Evolutionary conservation across 2,797 vertebrate genomes (phyloP).

Genomic region (Clarias fuscus): DNA sequence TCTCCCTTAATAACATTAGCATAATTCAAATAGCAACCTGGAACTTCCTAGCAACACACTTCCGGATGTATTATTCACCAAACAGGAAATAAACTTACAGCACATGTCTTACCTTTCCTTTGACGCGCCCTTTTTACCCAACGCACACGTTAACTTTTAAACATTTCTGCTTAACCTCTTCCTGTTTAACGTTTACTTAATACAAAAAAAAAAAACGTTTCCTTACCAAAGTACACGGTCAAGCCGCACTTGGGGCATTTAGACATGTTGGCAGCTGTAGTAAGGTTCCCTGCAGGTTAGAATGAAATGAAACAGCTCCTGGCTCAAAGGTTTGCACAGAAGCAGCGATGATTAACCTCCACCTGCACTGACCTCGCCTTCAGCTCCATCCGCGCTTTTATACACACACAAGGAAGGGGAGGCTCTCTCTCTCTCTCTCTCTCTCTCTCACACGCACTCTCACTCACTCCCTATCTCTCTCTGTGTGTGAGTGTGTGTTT

Average conservation of each 20-base stretch:
- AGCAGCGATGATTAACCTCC: not conserved
- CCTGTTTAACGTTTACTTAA: not conserved
- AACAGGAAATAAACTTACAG: constrained; percentile 40
- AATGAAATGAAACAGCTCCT: constrained; percentile 14
- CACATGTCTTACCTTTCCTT: constrained; percentile 29
- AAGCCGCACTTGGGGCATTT: constrained; percentile 93
- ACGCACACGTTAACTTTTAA: not conserved
- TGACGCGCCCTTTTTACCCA: constrained; percentile 13
- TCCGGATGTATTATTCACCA: not conserved
- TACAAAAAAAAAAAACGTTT: not conserved
- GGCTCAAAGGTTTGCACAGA: not conserved
- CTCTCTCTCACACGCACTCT: not conserved
- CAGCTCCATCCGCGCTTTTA: constrained; percentile 11
- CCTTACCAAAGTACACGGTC: constrained; percentile 97
- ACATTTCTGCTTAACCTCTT: not conserved
- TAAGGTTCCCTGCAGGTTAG: not conserved
- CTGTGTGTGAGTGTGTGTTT: not conserved
- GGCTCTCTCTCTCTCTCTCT: not conserved
- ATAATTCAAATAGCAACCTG: not conserved
- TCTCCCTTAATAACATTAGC: not conserved
- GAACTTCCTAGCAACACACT: too few relatives aligned
- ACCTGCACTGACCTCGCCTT: constrained; percentile 24
- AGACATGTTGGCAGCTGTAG: constrained; percentile 74
- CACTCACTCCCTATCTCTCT: not conserved
- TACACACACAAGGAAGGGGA: not conserved